These are phyloP conservation scores for Pollenia amentaria DNA, from an alignment of 2,888 invertebrate species.

Conservation along the genomic window DNA sequence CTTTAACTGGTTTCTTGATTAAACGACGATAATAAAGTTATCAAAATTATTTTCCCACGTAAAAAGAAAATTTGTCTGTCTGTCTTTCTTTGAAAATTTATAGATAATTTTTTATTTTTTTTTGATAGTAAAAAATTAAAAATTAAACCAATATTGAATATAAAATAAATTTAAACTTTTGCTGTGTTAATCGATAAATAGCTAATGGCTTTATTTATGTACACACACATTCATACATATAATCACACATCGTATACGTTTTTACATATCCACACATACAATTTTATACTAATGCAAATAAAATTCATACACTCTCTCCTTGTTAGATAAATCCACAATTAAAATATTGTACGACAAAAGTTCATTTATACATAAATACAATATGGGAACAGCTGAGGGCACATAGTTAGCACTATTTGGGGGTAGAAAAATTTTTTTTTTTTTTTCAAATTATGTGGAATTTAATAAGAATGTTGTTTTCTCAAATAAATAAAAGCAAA, in stretches of 20 bases:
- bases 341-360: conserved; percentile 25
- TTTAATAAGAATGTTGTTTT: too few relatives aligned
- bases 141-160: conserved; percentile 21
- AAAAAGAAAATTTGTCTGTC: conserved; percentile 27
- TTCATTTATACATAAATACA: not conserved
- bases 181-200: conserved; percentile 66
- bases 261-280: not conserved
- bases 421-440: too few relatives aligned
- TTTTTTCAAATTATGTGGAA: too few relatives aligned
- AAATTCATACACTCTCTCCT: conserved; percentile 44
- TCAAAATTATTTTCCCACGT: conserved; percentile 59
- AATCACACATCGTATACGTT: not conserved
- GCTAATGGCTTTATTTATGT: conserved; percentile 64
- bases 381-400: not conserved
- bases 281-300: not conserved
- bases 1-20: conserved; percentile 16
- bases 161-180: conserved; percentile 63
- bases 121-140: conserved; percentile 24
- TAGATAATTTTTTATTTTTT: not conserved
- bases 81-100: not conserved
- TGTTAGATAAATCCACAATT: conserved; percentile 54
- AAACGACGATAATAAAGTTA: conserved; percentile 2
- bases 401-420: conserved; percentile 16
- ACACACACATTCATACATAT: not conserved
- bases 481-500: too few relatives aligned